phyloP scores from a whole-genome alignment of 1,140 invertebrate genomes.

The Macrobrachium nipponense region DNA sequence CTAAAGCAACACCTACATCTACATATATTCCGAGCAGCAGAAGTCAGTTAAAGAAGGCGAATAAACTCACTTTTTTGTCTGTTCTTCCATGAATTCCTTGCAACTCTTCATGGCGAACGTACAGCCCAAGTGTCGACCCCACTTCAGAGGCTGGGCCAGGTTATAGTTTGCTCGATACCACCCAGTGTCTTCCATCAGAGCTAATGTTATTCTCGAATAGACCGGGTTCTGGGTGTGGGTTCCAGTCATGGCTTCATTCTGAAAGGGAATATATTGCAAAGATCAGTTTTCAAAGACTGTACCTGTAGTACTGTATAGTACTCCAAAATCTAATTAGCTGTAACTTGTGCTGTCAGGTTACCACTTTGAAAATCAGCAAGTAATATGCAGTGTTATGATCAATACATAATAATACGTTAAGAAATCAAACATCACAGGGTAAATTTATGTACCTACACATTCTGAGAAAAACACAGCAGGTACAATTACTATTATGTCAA shows the following conservation, averaged over 20 bases:
- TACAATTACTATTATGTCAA: not conserved
- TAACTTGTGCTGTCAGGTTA: too few species aligned
- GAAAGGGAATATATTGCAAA: slow-evolving; percentile 49
- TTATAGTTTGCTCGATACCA: slow-evolving; percentile 93
- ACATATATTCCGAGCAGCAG: not conserved
- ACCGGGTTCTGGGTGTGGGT: slow-evolving; percentile 99
- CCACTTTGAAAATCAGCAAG: too few species aligned
- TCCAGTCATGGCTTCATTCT: slow-evolving; percentile 99
- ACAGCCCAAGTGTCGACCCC: slow-evolving; percentile 93
- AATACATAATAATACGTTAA: too few species aligned
- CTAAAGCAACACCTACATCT: not conserved
- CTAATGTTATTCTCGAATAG: slow-evolving; percentile 95
- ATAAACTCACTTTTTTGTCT: slow-evolving; percentile 43
- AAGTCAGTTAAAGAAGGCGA: not conserved
- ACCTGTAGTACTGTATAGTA: not conserved
- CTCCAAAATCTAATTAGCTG: not conserved
- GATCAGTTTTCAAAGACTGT: slow-evolving; percentile 9
- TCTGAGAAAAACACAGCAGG: not conserved
- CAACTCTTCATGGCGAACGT: slow-evolving; percentile 94
- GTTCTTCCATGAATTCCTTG: slow-evolving; percentile 92
- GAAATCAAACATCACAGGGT: too few species aligned
- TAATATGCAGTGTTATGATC: too few species aligned
- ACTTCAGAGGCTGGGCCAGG: slow-evolving; percentile 87
- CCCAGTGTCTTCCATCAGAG: slow-evolving; percentile 98
- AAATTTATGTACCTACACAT: too few species aligned